Conservation (phyloP, 1,140 invertebrate species). For the Andrena cerasifolii region DNA sequence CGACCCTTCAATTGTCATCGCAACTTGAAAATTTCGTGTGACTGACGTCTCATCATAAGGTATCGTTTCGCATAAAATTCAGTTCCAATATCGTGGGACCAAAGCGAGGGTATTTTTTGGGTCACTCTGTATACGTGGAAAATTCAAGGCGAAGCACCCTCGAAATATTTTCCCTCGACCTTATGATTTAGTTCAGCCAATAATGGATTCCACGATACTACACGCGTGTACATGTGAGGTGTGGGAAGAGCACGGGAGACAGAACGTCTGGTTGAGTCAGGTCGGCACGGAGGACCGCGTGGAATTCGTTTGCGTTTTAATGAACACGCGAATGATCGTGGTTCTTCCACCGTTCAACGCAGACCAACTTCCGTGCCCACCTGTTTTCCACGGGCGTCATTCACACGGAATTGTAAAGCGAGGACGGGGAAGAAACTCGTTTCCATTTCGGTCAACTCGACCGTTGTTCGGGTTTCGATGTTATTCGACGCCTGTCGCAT, state of each 20-base stretch:
- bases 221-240: too few relatives aligned
- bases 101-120: too few relatives aligned
- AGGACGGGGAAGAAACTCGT: conserved; percentile 50
- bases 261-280: conserved; percentile 52
- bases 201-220: conserved; percentile 1
- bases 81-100: too few relatives aligned
- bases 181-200: background rate
- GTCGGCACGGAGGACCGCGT: conserved; percentile 39
- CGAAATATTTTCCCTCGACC: background rate
- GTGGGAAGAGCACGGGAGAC: conserved; percentile 24
- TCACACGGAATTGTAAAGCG: conserved; percentile 54
- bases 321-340: conserved; percentile 66
- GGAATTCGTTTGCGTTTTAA: conserved; percentile 72
- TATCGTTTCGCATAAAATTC: too few relatives aligned
- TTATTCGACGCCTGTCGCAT: conserved; percentile 1
- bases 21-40: too few relatives aligned
- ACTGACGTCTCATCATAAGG: too few relatives aligned
- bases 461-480: conserved; percentile 2
- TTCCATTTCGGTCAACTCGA: conserved; percentile 42
- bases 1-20: too few relatives aligned
- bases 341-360: conserved; percentile 46
- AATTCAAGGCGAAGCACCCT: too few relatives aligned
- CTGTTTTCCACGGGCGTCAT: conserved; percentile 55
- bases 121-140: background rate
- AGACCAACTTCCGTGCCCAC: conserved; percentile 43